Evolutionary conservation across 2,113 vertebrate genomes (phyloP).

Genomic region (Anoura caudifer): DNA sequence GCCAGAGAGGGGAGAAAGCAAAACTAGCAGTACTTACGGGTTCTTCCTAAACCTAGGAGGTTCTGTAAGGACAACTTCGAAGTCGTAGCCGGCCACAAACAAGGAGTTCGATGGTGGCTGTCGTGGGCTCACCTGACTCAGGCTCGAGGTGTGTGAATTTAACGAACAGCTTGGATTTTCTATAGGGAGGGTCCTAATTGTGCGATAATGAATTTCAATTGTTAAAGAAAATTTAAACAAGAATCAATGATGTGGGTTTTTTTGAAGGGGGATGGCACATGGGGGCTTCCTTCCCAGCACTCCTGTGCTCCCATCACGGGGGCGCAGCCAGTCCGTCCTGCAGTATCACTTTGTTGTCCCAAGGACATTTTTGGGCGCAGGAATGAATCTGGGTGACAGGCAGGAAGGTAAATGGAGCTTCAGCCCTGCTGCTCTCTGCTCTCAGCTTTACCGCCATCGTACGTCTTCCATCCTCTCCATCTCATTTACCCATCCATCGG

Average conservation of each 20-base stretch:
- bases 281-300: not conserved
- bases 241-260: not conserved
- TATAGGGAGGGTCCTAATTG: not conserved
- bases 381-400: not conserved
- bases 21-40: not conserved
- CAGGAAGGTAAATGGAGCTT: not conserved
- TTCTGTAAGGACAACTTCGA: slow-evolving; percentile 1
- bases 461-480: not conserved
- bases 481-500: too few relatives aligned
- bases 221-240: not conserved
- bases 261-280: not conserved
- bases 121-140: not conserved
- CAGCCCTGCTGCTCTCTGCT: not conserved
- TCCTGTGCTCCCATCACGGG: not conserved
- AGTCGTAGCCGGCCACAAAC: not conserved
- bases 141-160: not conserved
- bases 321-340: not conserved
- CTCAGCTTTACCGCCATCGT: not conserved
- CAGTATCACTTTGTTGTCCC: not conserved
- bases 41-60: slow-evolving; percentile 8
- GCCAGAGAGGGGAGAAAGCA: not conserved
- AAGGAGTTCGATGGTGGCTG: not conserved
- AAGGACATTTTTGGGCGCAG: not conserved
- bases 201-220: not conserved
- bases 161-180: not conserved